Evolutionary conservation across 2,888 invertebrate genomes (phyloP).

Genomic region (Ectropis crepuscularia): DNA sequence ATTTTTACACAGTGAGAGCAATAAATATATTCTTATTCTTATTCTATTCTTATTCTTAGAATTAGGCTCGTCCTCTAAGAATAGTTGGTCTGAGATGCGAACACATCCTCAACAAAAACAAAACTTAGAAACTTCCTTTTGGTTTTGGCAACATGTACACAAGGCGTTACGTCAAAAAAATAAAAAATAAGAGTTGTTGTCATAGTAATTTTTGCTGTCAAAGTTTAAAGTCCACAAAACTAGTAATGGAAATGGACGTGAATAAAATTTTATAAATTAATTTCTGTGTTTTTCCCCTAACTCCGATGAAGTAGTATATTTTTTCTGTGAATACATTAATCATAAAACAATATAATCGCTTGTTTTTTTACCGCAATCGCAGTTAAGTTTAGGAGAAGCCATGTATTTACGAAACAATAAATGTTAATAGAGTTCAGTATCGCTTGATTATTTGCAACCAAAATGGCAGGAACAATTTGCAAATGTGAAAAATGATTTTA

Average conservation of each 20-base stretch:
- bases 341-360: conserved; percentile 1
- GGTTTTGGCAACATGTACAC: no score
- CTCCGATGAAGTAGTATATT: conserved; percentile 12
- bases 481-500: conserved; percentile 60
- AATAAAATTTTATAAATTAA: conserved; percentile 27
- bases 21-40: no score
- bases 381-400: conserved; percentile 36
- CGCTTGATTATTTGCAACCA: conserved; percentile 70
- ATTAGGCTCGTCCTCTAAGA: no score
- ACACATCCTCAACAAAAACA: no score
- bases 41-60: no score
- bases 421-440: conserved; percentile 73
- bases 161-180: no score
- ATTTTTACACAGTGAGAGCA: no score
- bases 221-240: conserved; percentile 8
- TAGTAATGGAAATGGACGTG: conserved; percentile 28
- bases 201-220: background rate
- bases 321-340: conserved; percentile 7
- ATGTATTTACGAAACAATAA: conserved; percentile 52
- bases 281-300: conserved; percentile 29
- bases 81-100: no score
- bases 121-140: no score
- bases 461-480: conserved; percentile 81
- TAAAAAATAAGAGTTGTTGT: background rate
- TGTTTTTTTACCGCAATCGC: conserved; percentile 8